phyloP scores from a whole-genome alignment of 2,888 invertebrate species.

The Polydrusus cervinus region DNA sequence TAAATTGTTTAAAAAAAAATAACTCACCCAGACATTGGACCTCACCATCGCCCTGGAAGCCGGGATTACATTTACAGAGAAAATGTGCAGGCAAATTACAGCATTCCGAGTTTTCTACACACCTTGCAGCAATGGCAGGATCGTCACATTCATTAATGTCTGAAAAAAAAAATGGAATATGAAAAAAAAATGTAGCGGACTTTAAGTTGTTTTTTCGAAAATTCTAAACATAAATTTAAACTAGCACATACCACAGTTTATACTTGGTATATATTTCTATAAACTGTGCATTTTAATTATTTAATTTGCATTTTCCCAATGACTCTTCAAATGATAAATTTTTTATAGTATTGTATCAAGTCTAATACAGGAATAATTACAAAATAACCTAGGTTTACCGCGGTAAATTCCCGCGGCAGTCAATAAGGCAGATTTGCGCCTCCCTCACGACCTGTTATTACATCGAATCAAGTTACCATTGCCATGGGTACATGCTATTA shows the following conservation, averaged over 20 bases:
- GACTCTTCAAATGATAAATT: background rate
- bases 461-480: conserved; percentile 35
- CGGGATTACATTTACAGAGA: conserved; percentile 93
- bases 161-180: conserved; percentile 66
- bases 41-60: conserved; percentile 94
- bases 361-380: conserved; percentile 24
- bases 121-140: conserved; percentile 86
- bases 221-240: too few species aligned
- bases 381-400: conserved; percentile 29
- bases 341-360: conserved; percentile 8
- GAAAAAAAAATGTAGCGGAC: background rate
- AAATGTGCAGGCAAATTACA: conserved; percentile 96
- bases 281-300: background rate
- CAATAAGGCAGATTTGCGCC: conserved; percentile 29
- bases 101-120: conserved; percentile 94
- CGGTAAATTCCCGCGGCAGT: conserved; percentile 32
- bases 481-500: conserved; percentile 42
- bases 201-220: too few species aligned
- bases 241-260: background rate
- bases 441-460: conserved; percentile 42
- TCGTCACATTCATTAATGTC: conserved; percentile 97
- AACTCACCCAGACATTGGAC: conserved; percentile 85
- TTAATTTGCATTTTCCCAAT: background rate
- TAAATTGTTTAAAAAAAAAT: background rate
- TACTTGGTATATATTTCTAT: too few species aligned